Percentiles rank a stretch among this genome's conserved stretches.
These are phyloP conservation scores for Euleptes europaea DNA, from an alignment of 2,113 vertebrate genomes.

Conservation along the genomic window DNA sequence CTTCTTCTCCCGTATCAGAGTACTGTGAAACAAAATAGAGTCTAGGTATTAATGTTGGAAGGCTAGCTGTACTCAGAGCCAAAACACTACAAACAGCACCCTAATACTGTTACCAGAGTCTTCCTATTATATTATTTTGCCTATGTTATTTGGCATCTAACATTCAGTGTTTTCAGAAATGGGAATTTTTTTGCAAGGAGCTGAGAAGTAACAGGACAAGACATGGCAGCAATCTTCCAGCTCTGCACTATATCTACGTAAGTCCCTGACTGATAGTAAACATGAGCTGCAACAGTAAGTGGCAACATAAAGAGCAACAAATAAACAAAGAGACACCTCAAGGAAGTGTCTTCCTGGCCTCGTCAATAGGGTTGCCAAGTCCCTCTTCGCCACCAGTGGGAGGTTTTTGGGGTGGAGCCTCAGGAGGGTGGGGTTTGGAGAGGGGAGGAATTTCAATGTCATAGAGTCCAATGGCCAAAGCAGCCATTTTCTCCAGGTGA, in stretches of 20 bases:
- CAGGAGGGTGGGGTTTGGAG: too few species aligned
- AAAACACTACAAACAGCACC: background rate
- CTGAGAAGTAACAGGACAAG: background rate
- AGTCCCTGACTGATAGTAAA: too few species aligned
- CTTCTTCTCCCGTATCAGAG: constrained; percentile 84
- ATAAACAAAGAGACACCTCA: too few species aligned
- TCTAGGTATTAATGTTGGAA: background rate
- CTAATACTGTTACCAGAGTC: background rate
- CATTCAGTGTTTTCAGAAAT: background rate
- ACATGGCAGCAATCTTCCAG: background rate
- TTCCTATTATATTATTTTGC: background rate
- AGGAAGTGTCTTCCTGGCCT: too few species aligned
- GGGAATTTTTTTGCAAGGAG: background rate
- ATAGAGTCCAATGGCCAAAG: too few species aligned
- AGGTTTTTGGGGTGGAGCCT: too few species aligned
- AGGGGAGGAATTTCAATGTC: too few species aligned
- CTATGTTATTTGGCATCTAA: background rate
- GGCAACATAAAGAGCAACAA: too few species aligned
- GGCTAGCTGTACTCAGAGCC: background rate
- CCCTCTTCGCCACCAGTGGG: too few species aligned
- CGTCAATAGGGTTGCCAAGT: too few species aligned
- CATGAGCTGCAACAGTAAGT: too few species aligned
- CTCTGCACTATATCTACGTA: background rate
- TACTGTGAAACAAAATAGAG: constrained; percentile 74
- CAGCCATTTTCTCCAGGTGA: too few species aligned